phyloP scores from a whole-genome alignment of 2,113 vertebrate species.

The Erinaceus europaeus region DNA sequence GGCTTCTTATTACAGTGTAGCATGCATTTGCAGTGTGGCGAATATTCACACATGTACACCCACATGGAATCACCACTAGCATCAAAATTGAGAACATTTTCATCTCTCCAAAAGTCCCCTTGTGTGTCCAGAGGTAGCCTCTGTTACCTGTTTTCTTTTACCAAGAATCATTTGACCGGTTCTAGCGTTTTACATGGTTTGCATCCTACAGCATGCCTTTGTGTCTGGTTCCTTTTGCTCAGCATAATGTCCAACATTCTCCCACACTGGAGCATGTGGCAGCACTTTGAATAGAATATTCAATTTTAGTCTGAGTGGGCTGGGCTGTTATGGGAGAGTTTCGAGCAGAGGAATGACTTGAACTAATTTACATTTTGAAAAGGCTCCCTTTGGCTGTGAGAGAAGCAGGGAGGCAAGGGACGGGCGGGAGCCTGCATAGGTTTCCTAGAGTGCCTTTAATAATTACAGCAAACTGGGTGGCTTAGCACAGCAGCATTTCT shows the following conservation, averaged over 20 bases:
- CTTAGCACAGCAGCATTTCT: not conserved
- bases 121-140: not conserved
- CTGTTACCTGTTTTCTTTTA: not conserved
- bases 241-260: rapidly evolving
- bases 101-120: not conserved
- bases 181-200: not conserved
- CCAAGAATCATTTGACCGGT: not conserved
- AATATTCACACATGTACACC: too few species aligned
- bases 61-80: too few species aligned
- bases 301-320: not conserved
- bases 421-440: not conserved
- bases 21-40: rapidly evolving
- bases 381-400: not conserved
- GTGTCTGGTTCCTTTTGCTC: not conserved
- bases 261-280: not conserved
- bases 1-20: not conserved
- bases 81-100: not conserved
- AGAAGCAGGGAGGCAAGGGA: not conserved
- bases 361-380: not conserved
- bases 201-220: not conserved
- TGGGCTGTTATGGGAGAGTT: not conserved
- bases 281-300: not conserved
- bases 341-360: not conserved
- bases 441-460: not conserved
- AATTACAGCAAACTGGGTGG: not conserved